Conservation (phyloP, 2,888 invertebrate genomes). For the Cylindroiulus punctatus region DNA sequence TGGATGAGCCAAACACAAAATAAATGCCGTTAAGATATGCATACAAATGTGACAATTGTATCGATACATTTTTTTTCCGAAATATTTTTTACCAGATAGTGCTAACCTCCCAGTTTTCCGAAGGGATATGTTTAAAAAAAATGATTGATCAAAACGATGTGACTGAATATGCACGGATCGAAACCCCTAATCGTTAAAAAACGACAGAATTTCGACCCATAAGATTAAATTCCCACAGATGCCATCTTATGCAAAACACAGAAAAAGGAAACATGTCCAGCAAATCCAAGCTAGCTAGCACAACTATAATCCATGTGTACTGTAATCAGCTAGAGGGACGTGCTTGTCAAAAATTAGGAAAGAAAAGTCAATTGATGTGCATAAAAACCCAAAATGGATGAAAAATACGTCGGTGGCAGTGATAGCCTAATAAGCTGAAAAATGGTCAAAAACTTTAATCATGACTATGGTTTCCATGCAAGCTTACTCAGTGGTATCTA, state of each 20-base stretch:
- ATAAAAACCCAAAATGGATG: background rate
- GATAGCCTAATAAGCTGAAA: background rate
- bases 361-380: background rate
- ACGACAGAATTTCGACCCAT: background rate
- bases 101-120: background rate
- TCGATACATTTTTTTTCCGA: background rate
- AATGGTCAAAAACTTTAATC: background rate
- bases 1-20: background rate
- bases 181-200: background rate
- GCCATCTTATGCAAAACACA: constrained; percentile 40
- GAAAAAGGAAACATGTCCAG: background rate
- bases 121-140: constrained; percentile 33
- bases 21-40: constrained; percentile 25
- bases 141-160: constrained; percentile 14
- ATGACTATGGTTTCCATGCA: background rate
- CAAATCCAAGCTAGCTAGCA: background rate
- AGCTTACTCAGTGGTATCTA: background rate
- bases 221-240: constrained; percentile 9
- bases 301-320: constrained; percentile 1
- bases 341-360: constrained; percentile 14
- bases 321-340: constrained; percentile 28
- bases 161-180: background rate
- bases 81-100: background rate
- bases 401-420: background rate
- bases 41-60: background rate